Percentiles rank a stretch among this genome's conserved stretches.
Evolutionary conservation across 2,888 invertebrate genomes (phyloP).

Genomic region (Caenorhabditis becei): DNA sequence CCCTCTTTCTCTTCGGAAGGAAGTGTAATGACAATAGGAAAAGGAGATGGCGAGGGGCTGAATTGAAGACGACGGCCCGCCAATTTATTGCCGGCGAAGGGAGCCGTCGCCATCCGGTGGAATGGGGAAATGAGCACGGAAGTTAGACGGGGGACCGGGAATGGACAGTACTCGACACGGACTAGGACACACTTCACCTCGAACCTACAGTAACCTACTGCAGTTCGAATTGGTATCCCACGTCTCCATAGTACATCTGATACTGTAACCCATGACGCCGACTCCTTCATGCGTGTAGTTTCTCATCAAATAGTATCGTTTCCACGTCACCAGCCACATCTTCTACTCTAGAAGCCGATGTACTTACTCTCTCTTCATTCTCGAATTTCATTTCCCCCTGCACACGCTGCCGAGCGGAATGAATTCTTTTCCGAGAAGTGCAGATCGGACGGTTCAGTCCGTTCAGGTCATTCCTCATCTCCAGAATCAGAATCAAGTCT

Average conservation of each 20-base stretch:
- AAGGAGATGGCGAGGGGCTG: conserved; percentile 7
- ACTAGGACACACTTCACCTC: too few relatives aligned
- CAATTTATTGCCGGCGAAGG: conserved; percentile 15
- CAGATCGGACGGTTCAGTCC: not conserved
- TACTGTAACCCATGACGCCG: not conserved
- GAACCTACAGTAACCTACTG: too few relatives aligned
- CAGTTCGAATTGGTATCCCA: too few relatives aligned
- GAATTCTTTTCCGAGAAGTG: not conserved
- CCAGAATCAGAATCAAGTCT: not conserved
- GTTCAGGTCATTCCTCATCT: conserved; percentile 2
- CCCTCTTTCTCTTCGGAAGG: not conserved
- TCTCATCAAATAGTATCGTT: not conserved
- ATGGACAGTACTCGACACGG: too few relatives aligned
- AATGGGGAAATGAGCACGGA: too few relatives aligned
- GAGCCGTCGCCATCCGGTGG: not conserved
- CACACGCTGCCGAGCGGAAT: not conserved
- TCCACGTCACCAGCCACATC: not conserved
- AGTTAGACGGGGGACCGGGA: too few relatives aligned
- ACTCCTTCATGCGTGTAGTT: not conserved
- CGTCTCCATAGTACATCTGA: too few relatives aligned
- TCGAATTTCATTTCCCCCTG: too few relatives aligned
- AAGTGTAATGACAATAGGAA: conserved; percentile 43
- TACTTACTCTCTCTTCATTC: not conserved
- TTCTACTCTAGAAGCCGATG: not conserved
- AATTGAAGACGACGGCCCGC: conserved; percentile 28